Evolutionary conservation across 1,140 invertebrate species (phyloP), one percentile per base, ranked within the genome.

Genomic region (Leptinotarsa defecta): DNA sequence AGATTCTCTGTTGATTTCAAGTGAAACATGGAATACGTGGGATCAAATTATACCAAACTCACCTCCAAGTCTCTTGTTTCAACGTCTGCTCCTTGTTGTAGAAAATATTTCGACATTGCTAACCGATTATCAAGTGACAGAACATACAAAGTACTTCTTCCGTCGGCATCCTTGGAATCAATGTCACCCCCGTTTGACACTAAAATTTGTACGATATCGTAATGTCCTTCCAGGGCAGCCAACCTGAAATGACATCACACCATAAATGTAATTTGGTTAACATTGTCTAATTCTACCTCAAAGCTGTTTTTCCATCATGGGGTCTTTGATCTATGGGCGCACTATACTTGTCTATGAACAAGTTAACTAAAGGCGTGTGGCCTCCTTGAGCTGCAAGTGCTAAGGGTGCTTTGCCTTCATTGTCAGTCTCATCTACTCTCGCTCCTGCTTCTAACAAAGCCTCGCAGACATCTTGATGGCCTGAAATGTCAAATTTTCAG

Each of bases 221-320:
- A 92, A 85, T 98, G 95, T 0, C 95, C 93, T 85, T 95, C 94
- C 3, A 96, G 84, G 13, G 95, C 94, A 34, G 95, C 95, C 62
- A 96, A 89, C 71, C 92, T 92, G 74, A 48, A 82, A 85, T 76
- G 71, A 81, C 48, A 75, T 78, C 34, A 43, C 6, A 62, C 15
- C 20, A 13, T 17, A 62, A 19, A 24, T 13, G n/a, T n/a, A 24
- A 74, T 43, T 11, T 43, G 34, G 34, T 43, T 48, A 69, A 70
- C n/a, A 27, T 62, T 43, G 11, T 43, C 34, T 43, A 43, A 52
- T 43, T 43, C 34, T 85, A 91, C 86, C 96, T 91, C n/a, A 98
- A 88, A 1, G 97, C 95, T 5, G 96, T 98, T 86, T 96, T 96
- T 5, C 96, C 96, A 86, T 98, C 96, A 84, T 97, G 95, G 27